Conservation (phyloP, 2,113 vertebrate species). For the Sylvilagus bachmani region DNA sequence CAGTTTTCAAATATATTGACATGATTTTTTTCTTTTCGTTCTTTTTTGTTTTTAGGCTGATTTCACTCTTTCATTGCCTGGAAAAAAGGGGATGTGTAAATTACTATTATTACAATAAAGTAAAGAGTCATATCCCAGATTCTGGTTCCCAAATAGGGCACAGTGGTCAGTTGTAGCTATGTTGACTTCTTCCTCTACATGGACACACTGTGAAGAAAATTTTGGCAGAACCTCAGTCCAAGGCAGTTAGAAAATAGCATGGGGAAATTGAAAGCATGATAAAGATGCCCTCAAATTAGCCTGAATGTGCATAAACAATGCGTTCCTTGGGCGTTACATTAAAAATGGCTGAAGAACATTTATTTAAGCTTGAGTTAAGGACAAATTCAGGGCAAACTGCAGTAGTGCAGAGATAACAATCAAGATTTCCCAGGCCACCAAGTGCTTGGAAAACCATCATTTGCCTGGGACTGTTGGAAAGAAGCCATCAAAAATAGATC, state of each 20-base stretch:
- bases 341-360: neutral
- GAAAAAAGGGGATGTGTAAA: neutral
- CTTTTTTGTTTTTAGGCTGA: neutral
- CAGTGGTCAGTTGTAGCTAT: neutral
- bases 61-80: neutral
- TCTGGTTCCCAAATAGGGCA: neutral
- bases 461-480: neutral
- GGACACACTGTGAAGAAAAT: neutral
- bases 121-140: neutral
- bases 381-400: neutral
- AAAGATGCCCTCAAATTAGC: neutral
- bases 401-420: neutral
- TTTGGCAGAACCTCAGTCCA: neutral
- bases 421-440: neutral
- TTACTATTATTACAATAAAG: conserved; percentile 13
- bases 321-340: neutral
- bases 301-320: neutral
- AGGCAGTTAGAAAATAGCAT: neutral
- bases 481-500: neutral
- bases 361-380: neutral
- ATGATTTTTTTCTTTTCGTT: neutral
- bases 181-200: neutral
- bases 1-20: neutral
- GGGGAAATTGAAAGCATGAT: neutral
- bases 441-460: neutral